Evolutionary conservation across 2,888 invertebrate species (phyloP).

Genomic region (Ernsta delagoae): DNA sequence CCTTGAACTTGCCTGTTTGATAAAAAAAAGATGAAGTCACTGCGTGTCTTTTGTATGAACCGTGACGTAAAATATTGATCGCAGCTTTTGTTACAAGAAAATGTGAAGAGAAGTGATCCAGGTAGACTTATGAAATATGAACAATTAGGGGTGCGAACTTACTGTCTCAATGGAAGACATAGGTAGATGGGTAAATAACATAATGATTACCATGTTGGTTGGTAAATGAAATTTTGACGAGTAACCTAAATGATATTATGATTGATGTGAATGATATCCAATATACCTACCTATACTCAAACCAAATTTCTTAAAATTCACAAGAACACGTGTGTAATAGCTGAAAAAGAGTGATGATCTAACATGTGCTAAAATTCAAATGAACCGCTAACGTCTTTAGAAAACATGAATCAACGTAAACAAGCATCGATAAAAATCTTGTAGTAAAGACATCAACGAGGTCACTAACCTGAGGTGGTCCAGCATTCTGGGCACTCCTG

Average conservation of each 20-base stretch:
- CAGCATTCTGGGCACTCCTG: conserved; percentile 87
- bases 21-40: not conserved
- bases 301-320: not conserved
- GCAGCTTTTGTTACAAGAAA: too few relatives aligned
- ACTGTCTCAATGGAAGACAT: too few relatives aligned
- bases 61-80: not conserved
- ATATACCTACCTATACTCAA: too few relatives aligned
- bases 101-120: not conserved
- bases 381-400: conserved; percentile 38
- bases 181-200: too few relatives aligned
- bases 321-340: not conserved
- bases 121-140: not conserved
- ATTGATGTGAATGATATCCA: too few relatives aligned
- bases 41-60: not conserved
- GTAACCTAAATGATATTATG: too few relatives aligned
- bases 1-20: conserved; percentile 18
- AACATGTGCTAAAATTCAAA: conserved; percentile 41
- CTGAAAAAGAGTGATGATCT: conserved; percentile 8
- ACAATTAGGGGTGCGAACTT: too few relatives aligned
- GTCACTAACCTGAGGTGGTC: conserved; percentile 85
- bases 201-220: too few relatives aligned
- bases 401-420: conserved; percentile 34
- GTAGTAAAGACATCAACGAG: conserved; percentile 36
- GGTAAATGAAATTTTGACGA: too few relatives aligned
- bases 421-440: conserved; percentile 20